Conservation (phyloP, 2,113 vertebrate species). For the Grus americana region DNA sequence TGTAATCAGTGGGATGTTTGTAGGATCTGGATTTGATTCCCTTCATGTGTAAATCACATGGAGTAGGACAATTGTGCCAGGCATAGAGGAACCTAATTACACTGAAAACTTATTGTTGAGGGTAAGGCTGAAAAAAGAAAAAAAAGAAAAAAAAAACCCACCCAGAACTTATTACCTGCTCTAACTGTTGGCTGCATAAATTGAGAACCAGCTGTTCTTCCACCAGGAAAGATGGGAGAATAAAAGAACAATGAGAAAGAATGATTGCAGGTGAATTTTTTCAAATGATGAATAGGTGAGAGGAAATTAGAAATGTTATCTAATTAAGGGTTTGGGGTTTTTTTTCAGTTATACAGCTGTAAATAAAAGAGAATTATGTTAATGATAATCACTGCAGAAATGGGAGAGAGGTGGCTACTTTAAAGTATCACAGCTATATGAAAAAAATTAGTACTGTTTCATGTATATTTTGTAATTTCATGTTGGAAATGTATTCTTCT, state of each 20-base stretch:
- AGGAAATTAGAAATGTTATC: neutral
- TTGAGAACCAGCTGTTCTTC: neutral
- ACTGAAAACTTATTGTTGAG: neutral
- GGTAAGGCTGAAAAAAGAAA: neutral
- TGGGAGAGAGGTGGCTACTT: neutral
- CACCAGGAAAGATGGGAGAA: neutral
- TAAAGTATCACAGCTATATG: neutral
- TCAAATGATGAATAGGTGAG: neutral
- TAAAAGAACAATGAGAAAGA: neutral
- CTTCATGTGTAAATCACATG: slow-evolving; percentile 10
- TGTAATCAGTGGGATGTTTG: neutral
- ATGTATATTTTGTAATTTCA: neutral
- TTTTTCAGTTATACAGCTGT: neutral
- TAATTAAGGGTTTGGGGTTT: neutral
- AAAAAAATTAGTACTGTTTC: neutral
- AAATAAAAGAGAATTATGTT: neutral
- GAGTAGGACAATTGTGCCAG: neutral
- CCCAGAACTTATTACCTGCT: neutral
- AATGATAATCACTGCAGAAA: neutral
- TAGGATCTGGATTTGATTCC: neutral
- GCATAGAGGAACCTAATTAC: slow-evolving; percentile 5
- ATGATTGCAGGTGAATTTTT: neutral
- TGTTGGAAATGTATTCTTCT: neutral
- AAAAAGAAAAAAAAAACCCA: rapidly evolving
- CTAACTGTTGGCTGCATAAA: neutral